Evolutionary conservation across 2,113 vertebrate genomes (phyloP).

Genomic region (Sorex fumeus): DNA sequence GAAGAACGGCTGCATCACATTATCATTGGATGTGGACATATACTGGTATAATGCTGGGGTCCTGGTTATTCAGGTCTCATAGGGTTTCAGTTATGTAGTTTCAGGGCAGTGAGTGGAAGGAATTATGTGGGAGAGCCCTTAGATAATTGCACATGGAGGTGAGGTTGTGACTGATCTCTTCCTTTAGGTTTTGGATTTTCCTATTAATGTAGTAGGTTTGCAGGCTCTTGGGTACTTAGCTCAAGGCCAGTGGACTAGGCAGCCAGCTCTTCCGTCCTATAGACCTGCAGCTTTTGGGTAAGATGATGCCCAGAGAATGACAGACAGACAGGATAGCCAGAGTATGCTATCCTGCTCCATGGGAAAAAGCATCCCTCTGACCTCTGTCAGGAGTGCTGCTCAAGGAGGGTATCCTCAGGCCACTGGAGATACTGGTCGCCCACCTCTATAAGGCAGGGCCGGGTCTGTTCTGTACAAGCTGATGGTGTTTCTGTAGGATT

Average conservation of each 20-base stretch:
- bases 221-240: neutral
- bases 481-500: neutral
- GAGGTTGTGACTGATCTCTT: neutral
- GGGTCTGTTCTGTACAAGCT: neutral
- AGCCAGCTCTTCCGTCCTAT: neutral
- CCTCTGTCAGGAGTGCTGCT: neutral
- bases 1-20: neutral
- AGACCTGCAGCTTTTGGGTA: neutral
- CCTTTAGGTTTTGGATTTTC: neutral
- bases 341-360: too few species aligned
- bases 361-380: neutral
- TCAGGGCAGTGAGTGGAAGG: neutral
- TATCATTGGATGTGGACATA: rapidly evolving
- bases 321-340: too few species aligned
- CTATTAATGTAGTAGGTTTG: neutral
- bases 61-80: too few species aligned
- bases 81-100: neutral
- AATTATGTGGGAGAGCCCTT: neutral
- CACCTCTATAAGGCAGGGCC: neutral
- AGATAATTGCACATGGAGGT: neutral
- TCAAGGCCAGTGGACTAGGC: neutral
- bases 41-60: neutral
- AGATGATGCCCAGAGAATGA: neutral
- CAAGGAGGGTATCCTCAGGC: neutral
- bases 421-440: rapidly evolving